These are phyloP conservation scores for Drosophila watanabei DNA, from an alignment of 1,140 invertebrate genomes.

Conservation along the genomic window DNA sequence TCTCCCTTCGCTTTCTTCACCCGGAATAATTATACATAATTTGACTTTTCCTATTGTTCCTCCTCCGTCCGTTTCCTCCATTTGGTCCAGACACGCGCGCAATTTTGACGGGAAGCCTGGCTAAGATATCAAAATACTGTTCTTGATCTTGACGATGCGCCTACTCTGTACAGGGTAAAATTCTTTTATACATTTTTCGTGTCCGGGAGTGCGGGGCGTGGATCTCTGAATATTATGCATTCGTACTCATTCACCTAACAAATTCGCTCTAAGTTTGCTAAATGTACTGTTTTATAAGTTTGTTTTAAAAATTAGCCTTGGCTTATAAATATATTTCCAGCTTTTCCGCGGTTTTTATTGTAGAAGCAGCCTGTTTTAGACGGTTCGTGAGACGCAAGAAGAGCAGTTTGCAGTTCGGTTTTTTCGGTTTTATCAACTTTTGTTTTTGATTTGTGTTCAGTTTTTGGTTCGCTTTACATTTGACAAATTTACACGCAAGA, in stretches of 20 bases:
- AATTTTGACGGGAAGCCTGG: slow-evolving; percentile 62
- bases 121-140: slow-evolving; percentile 48
- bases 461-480: slow-evolving; percentile 63
- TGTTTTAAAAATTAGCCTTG: slow-evolving; percentile 36
- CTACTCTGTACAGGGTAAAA: slow-evolving; percentile 75
- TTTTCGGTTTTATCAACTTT: slow-evolving; percentile 45
- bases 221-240: slow-evolving; percentile 16
- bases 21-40: slow-evolving; percentile 63
- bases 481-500: slow-evolving; percentile 35
- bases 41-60: slow-evolving; percentile 72
- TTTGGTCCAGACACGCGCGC: slow-evolving; percentile 44
- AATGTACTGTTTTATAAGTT: slow-evolving; percentile 43
- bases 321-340: slow-evolving; percentile 59
- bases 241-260: slow-evolving; percentile 52
- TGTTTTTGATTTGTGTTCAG: slow-evolving; percentile 67
- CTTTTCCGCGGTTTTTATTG: slow-evolving; percentile 59
- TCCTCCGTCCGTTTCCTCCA: slow-evolving; percentile 12
- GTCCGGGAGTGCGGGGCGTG: slow-evolving; percentile 15
- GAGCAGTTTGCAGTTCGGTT: slow-evolving; percentile 46
- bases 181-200: slow-evolving; percentile 52
- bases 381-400: slow-evolving; percentile 78
- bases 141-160: slow-evolving; percentile 29
- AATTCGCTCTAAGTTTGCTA: slow-evolving; percentile 61
- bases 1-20: slow-evolving; percentile 13
- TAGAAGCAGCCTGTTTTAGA: slow-evolving; percentile 78